Evolutionary conservation across 2,797 vertebrate species (phyloP), one percentile per base, ranked within the genome.

Genomic region (Sebastes hopkinsi): DNA sequence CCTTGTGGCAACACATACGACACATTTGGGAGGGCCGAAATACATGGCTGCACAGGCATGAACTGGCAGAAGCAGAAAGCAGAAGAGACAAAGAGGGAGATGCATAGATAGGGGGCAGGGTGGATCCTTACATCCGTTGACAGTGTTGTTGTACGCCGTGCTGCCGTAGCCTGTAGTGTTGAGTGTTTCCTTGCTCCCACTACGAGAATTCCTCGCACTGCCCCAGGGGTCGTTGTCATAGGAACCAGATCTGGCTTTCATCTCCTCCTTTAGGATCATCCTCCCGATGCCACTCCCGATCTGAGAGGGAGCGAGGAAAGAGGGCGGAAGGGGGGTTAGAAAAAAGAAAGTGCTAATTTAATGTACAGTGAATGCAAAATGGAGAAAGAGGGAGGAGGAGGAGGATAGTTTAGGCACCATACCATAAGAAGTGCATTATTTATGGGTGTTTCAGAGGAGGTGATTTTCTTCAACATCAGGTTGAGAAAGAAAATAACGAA

Each of bases 221-320:
- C 97, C 98, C 98, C 98, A 99, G 91, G 98, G 97, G 90, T 99
- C 98, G 16, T 97, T 95, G 95, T 96, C 95, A 36, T 99, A 99
- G 92, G 97, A 98, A 95, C 97, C 96, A 61, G 98, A 98, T 67
- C 98, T 96, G 38, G 98, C 98, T 96, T 99, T 99, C 98, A 99
- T 99, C 96, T 99, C 98, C 92, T 99, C 98, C 94, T 99, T 98
- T 85, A 99, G 96, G 93, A 99, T 99, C 96, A 99, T 94, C 91
- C 98, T 96, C 82, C 98, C 98, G 4, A 99, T 99, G 81, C 98
- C 97, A 5, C 97, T 97, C 95, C 99, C 98, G 89, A 99, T 97
- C 98, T 99, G 87, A 74, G 65, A 67, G 72, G 68, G 67, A 34
- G 50, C 1, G 3, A 74, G 29, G 29, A 68, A 54, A 25, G 34